A percentile compares a stretch with the other conserved stretches of the same genome.
Conservation (phyloP, 1,140 invertebrate species). For the Drosophila bocki region DNA sequence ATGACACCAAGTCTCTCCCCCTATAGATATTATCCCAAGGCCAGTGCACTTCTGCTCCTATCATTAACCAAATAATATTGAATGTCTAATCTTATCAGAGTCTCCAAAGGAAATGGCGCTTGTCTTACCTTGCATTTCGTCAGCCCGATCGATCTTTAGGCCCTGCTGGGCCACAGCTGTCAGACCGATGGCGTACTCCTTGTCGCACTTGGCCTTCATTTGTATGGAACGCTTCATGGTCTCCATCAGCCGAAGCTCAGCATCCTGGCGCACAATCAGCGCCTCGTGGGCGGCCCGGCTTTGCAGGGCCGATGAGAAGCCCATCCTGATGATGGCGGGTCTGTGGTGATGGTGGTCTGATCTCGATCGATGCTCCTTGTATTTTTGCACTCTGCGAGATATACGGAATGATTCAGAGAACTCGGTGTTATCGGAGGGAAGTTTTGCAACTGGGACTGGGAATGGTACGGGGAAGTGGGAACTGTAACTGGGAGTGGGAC, state of each 20-base stretch:
- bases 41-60: not conserved
- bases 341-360: constrained; percentile 3
- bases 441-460: constrained; percentile 22
- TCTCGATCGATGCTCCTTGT: constrained; percentile 29
- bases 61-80: constrained; percentile 34
- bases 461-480: not conserved
- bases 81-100: constrained; percentile 2
- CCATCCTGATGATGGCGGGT: constrained; percentile 87
- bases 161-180: constrained; percentile 92
- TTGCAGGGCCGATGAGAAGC: constrained; percentile 93
- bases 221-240: constrained; percentile 94
- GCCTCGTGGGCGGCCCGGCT: constrained; percentile 94
- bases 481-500: constrained; percentile 14
- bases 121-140: constrained; percentile 90
- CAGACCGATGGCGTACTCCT: constrained; percentile 94
- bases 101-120: not conserved
- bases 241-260: constrained; percentile 95
- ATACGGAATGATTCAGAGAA: constrained; percentile 35
- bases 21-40: not conserved
- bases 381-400: constrained; percentile 17
- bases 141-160: constrained; percentile 92
- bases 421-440: constrained; percentile 29
- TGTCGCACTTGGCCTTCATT: constrained; percentile 94
- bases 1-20: not conserved
- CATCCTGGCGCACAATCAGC: constrained; percentile 93